Evolutionary conservation across 2,113 vertebrate species (phyloP), one percentile per base, ranked within the genome.

Genomic region (Sterna hirundo): DNA sequence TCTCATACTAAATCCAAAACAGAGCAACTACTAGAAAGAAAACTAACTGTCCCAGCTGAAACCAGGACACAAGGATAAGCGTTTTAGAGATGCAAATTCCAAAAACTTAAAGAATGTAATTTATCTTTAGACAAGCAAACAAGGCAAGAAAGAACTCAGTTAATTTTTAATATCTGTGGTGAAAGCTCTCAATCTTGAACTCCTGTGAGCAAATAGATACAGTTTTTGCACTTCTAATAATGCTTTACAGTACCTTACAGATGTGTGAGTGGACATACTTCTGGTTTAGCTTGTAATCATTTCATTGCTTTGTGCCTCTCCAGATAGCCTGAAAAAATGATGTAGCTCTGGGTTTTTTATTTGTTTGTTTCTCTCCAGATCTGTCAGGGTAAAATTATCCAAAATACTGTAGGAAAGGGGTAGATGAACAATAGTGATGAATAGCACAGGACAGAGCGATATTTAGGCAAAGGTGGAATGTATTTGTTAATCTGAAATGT

Each of bases 201-300:
- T 72, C 13, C 23, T 44, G 9, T 36, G 4, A 72, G 21, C 15
- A 71, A 71, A 55, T 32, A 0, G 0, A 32, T 57, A 20, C 0
- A 1, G 7, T 4, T 82, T 81, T 72, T 88, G 15, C 26, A 18
- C 17, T 82, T 79, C 6, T 83, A 46, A n/a, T 69, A 40, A 13
- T 49, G 74, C 34, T 80, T 71, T 80, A 42, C 40, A 30, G 27
- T 69, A 29, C n/a, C 47, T n/a, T 78, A 29, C 3, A 54, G 36
- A 14, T 36, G 5, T 69, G 42, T 86, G 44, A 65, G 38, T 42
- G 18, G 34, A 46, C 9, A 12, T 78, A 61, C 11, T 92, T 76
- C 58, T 77, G 5, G 18, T 77, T 72, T 36, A 51, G 10, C 12
- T 58, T 93, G 55, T 68, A 60, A 75, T 64, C 0, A 23, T 62